Evolutionary conservation across 2,797 vertebrate genomes (phyloP), one percentile per base, ranked within the genome.

Genomic region (Arremon brunneinucha): DNA sequence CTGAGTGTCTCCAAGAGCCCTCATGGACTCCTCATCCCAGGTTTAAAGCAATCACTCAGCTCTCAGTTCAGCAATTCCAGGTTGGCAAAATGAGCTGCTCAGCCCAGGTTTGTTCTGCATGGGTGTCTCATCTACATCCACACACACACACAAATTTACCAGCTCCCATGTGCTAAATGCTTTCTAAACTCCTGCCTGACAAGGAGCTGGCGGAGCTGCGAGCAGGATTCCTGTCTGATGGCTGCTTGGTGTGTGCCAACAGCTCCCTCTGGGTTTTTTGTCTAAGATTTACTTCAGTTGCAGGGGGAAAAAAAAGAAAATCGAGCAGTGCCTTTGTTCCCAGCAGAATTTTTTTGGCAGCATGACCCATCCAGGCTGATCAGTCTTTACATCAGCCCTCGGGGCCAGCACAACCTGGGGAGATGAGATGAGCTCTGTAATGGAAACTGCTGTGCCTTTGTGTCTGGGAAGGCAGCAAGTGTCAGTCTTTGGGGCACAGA

Each of bases 181-280:
- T 71, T 94, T 91, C 79, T 86, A 85, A 91, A 82, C 52, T 81
- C 79, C 84, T 94, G 79, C 75, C 44, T 87, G 74, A 90, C 56
- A 89, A 68, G 68, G 60, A 81, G 84, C 84, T 83, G 95, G 49
- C 72, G 89, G 81, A 55, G 83, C 34, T 21, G 32, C 1, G 8
- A 90, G 57, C 41, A 83, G 81, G 52, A 85, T 82, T 90, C 65
- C 46, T 89, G 86, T 60, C 64, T 89, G 76, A 83, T 94, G 90
- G 59, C 81, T 76, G 62, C 21, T 1, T 52, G 59, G 22, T 65
- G 56, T 64, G 57, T 96, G 96, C 85, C 83, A 97, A 90, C 83
- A 97, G 81, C 89, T 97, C 93, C 83, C 93, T 96, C 93, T 96
- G 83, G 87, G 77, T 47, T 96, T 95, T 93, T 94, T 56, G 83